Percentiles rank a stretch among this genome's conserved stretches.
These are phyloP conservation scores for Callospermophilus lateralis DNA, from an alignment of 2,113 vertebrate species.

Conservation along the genomic window DNA sequence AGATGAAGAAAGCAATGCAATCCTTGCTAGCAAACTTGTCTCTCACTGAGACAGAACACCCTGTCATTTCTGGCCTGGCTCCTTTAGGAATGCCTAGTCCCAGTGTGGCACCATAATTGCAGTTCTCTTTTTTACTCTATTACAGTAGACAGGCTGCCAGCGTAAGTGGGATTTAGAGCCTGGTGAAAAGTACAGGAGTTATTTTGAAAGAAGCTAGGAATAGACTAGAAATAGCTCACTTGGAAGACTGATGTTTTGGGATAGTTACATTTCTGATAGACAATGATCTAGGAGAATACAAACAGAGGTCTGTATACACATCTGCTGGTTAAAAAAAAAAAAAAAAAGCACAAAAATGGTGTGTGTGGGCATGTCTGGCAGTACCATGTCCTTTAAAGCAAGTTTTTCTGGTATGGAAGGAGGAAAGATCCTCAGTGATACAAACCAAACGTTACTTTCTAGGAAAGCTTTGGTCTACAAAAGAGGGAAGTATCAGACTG, in stretches of 20 bases:
- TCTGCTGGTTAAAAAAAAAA: constrained; percentile 43
- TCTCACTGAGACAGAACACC: background rate
- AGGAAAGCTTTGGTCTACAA: background rate
- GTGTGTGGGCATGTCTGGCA: background rate
- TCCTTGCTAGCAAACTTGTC: background rate
- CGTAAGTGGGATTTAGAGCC: background rate
- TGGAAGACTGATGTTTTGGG: background rate
- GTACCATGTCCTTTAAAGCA: background rate
- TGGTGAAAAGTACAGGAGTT: background rate
- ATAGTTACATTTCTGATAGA: background rate
- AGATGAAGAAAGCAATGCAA: background rate
- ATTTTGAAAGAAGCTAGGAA: background rate
- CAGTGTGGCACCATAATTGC: background rate
- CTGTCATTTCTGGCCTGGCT: background rate
- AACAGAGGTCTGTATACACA: background rate
- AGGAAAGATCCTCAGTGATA: background rate
- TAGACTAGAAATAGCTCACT: background rate
- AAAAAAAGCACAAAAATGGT: background rate
- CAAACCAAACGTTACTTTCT: background rate
- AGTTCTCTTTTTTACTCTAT: background rate
- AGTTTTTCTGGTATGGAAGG: background rate
- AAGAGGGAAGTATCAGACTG: background rate
- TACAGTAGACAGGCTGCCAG: background rate
- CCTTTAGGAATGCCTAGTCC: background rate
- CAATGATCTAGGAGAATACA: background rate